Base-by-base conservation (phyloP, 2,797 vertebrate species). In the Caiman crocodilus region DNA sequence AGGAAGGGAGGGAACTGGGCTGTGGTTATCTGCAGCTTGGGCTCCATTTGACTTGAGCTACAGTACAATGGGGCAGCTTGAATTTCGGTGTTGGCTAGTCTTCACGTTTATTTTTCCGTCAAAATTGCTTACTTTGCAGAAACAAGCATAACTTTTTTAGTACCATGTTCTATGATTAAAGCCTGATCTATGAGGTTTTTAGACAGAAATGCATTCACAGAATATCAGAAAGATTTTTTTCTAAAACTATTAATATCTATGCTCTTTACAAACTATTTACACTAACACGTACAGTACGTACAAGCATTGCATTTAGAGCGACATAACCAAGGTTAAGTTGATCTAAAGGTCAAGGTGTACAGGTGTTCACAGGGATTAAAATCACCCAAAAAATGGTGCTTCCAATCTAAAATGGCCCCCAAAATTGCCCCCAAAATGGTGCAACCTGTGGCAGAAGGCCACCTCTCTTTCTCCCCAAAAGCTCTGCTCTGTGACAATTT, bases 81-180 rank as follows among this genome's bases (percentile, higher is more conserved):
- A 79, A 90, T 96, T 92, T 96, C 87, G 90, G 4, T 12, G 23
- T 63, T 84, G 74, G 59, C 77, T 90, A 85, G 3, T 75, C 42
- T 87, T 25, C 79, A 84, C 64, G 50, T 82, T 93, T 93, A 30
- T 4, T 91, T 42, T 84, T n/a, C 55, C 17, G 79, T 64, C 32
- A 55, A 82, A 87, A 85, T 84, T n/a, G 8, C 7, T 90, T 35
- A 1, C 56, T 90, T 84, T 80, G 79, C 55, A 92, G 69, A 93
- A 91, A 76, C 2, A 75, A 75, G 58, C 67, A 92, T 2, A 42
- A 81, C 78, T 32, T 69, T 93, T 61, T 71, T 89, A 83, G 73
- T 3, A 23, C 71, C 88, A 77, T 59, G 67, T 18, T 30, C 42
- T 58, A 71, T 80, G 56, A 80, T 56, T 23, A 92, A 13, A 84